These are phyloP conservation scores for Synergus japonicus DNA, from an alignment of 2,888 invertebrate genomes.

Conservation along the genomic window DNA sequence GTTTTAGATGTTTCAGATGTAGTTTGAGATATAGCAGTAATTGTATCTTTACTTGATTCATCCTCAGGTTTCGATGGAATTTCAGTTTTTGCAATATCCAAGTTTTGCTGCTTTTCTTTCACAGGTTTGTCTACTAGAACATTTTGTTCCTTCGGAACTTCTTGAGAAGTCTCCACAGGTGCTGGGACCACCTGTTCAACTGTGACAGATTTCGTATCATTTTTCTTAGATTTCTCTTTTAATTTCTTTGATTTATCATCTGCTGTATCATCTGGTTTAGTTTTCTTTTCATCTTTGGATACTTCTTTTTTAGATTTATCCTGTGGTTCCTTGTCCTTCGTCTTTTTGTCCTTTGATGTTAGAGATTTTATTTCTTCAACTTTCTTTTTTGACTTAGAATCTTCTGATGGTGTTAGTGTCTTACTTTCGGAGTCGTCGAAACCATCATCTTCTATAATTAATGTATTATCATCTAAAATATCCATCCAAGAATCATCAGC, in stretches of 20 bases:
- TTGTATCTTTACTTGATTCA: constrained; percentile 46
- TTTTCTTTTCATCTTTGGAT: not conserved
- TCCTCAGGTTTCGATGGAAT: constrained; percentile 54
- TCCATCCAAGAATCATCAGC: constrained; percentile 64
- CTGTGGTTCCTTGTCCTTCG: not conserved
- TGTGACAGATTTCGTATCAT: not conserved
- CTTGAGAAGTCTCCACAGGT: not conserved
- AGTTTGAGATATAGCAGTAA: not conserved
- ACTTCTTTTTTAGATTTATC: not conserved
- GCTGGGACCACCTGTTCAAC: not conserved
- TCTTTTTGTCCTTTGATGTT: not conserved
- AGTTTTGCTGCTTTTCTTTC: constrained; percentile 36
- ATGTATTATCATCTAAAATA: constrained; percentile 64
- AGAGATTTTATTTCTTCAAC: not conserved
- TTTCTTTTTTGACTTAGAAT: not conserved
- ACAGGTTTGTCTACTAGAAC: not conserved
- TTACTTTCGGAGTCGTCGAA: constrained; percentile 4
- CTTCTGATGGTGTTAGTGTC: not conserved
- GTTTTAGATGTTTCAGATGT: too few species aligned
- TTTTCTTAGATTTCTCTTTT: not conserved
- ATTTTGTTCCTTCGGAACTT: constrained; percentile 34
- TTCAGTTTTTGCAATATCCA: constrained; percentile 45
- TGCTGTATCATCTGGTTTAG: not conserved
- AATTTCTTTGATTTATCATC: not conserved
- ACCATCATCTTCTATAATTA: constrained; percentile 63